Evolutionary conservation across 2,797 vertebrate genomes (phyloP).

Genomic region (Gila robusta): DNA sequence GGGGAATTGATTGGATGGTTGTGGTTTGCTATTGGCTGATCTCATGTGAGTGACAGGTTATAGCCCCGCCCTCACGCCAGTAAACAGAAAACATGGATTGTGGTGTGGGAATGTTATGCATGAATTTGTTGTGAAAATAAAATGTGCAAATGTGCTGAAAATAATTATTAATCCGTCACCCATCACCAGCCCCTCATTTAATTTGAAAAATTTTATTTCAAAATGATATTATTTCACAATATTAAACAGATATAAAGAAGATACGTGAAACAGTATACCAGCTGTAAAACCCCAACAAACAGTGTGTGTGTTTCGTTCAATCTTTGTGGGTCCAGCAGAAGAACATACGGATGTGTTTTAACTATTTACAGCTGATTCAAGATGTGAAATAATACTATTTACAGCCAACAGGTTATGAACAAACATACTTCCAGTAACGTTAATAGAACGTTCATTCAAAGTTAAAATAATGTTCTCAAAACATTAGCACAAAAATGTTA

Average conservation of each 20-base stretch:
- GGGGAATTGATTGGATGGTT: neutral
- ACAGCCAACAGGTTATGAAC: neutral
- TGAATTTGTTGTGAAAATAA: neutral
- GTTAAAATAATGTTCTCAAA: neutral
- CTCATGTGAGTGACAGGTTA: too few species aligned
- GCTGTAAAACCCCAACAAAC: too few species aligned
- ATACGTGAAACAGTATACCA: neutral
- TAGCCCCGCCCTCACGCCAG: too few species aligned
- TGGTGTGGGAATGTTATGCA: neutral
- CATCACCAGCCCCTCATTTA: too few species aligned
- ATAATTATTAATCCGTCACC: neutral
- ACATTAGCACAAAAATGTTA: neutral
- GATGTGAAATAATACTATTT: neutral
- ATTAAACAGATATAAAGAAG: neutral
- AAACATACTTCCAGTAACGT: neutral
- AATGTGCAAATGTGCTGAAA: neutral
- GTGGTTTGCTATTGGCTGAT: too few species aligned
- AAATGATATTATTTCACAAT: neutral
- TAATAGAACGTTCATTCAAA: neutral
- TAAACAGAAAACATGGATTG: neutral
- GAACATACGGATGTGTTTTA: neutral
- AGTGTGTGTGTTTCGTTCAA: neutral
- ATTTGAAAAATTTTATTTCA: neutral
- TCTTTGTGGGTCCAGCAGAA: neutral
- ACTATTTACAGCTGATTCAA: neutral